phyloP scores from a whole-genome alignment of 2,888 invertebrate species.

The Plagodis dolabraria region DNA sequence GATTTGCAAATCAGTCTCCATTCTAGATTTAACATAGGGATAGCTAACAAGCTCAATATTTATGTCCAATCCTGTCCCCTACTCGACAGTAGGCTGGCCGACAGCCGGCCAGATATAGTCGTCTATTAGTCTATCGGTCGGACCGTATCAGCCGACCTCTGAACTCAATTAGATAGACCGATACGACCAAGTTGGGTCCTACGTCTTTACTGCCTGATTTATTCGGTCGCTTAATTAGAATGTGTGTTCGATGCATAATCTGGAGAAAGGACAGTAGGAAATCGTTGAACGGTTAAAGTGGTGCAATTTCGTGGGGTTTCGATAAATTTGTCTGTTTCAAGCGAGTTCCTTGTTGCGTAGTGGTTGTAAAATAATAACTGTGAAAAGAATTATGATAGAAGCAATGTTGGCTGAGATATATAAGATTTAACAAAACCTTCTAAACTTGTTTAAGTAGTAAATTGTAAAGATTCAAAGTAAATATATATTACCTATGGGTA shows the following conservation, averaged over 20 bases:
- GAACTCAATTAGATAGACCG: constrained; percentile 51
- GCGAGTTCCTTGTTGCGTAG: too few species aligned
- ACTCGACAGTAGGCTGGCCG: constrained; percentile 9
- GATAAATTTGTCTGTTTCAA: neutral
- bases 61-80: constrained; percentile 34
- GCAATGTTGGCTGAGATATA: too few species aligned
- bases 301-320: neutral
- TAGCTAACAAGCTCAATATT: constrained; percentile 46
- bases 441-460: too few species aligned
- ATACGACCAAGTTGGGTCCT: constrained; percentile 37
- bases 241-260: constrained; percentile 28
- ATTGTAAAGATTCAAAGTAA: too few species aligned
- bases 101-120: constrained; percentile 19
- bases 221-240: constrained; percentile 44
- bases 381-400: too few species aligned
- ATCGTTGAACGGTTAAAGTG: constrained; percentile 4
- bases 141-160: constrained; percentile 44
- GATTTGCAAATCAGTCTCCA: constrained; percentile 7
- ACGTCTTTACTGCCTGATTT: constrained; percentile 45
- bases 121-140: constrained; percentile 29
- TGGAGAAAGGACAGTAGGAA: constrained; percentile 25
- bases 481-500: too few species aligned
- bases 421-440: too few species aligned
- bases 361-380: too few species aligned
- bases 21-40: constrained; percentile 20